These are phyloP conservation scores for Bombyx mandarina DNA, from an alignment of 1,140 invertebrate genomes.

Conservation along the genomic window DNA sequence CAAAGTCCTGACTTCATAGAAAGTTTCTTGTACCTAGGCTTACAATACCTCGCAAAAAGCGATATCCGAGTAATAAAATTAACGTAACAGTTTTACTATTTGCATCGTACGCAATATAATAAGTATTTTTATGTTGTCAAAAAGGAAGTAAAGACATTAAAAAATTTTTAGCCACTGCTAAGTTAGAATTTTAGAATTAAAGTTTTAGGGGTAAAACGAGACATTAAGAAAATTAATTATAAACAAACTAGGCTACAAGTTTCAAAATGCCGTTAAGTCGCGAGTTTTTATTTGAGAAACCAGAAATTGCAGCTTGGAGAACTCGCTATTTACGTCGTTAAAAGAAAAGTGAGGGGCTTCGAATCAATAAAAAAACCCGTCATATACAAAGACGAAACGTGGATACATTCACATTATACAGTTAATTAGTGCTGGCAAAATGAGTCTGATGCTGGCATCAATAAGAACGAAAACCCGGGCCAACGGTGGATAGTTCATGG, in stretches of 20 bases:
- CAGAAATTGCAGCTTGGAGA: neutral
- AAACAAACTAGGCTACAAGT: neutral
- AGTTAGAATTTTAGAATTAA: neutral
- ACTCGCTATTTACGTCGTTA: neutral
- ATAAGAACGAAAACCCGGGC: neutral
- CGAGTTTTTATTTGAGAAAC: neutral
- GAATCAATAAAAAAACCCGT: neutral
- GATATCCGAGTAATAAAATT: too few relatives aligned
- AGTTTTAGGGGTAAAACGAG: neutral
- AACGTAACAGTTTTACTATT: too few relatives aligned
- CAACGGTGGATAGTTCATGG: conserved; percentile 16
- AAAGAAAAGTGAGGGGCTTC: neutral
- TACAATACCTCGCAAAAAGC: too few relatives aligned
- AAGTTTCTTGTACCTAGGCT: too few relatives aligned
- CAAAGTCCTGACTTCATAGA: too few relatives aligned
- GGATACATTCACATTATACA: conserved; percentile 12
- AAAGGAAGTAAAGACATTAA: neutral
- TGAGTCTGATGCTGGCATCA: neutral
- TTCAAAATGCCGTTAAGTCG: neutral
- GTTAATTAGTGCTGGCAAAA: conserved; percentile 13
- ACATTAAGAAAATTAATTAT: neutral
- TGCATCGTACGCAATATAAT: too few relatives aligned
- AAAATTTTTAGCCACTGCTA: neutral
- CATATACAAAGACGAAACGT: conserved; percentile 11
- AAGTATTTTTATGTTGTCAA: neutral